These are phyloP conservation scores for Anthoscopus minutus DNA, from an alignment of 2,113 vertebrate genomes.

Conservation along the genomic window DNA sequence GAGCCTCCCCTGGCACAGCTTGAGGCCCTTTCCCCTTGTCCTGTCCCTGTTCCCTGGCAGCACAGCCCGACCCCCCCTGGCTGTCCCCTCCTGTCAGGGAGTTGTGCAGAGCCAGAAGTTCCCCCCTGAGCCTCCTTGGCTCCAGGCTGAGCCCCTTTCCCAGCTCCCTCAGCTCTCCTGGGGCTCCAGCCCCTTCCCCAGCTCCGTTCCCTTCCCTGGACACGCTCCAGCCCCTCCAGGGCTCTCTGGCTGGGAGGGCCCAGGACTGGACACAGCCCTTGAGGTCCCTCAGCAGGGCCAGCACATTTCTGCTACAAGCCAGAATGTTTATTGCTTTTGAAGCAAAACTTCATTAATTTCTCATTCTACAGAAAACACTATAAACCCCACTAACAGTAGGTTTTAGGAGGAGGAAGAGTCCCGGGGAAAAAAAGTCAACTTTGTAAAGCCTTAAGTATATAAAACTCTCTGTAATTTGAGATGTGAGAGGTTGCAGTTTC, in stretches of 20 bases:
- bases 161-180: neutral
- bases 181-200: neutral
- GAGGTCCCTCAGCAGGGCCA: neutral
- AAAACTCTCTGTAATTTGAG: rapidly evolving
- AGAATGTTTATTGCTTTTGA: neutral
- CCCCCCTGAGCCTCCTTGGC: neutral
- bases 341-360: neutral
- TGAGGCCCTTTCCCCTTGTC: neutral
- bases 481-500: neutral
- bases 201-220: neutral
- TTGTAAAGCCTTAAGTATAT: neutral
- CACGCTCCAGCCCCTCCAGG: neutral
- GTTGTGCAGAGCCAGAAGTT: neutral
- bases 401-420: neutral
- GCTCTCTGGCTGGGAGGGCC: neutral
- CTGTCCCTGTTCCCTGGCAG: neutral
- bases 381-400: rapidly evolving
- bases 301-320: neutral
- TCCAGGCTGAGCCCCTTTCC: neutral
- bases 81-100: neutral
- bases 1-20: neutral
- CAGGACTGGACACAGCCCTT: neutral
- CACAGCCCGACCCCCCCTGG: neutral
- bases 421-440: neutral
- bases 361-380: neutral